phyloP scores from a whole-genome alignment of 2,797 vertebrate genomes.

The Sylvia borin region DNA sequence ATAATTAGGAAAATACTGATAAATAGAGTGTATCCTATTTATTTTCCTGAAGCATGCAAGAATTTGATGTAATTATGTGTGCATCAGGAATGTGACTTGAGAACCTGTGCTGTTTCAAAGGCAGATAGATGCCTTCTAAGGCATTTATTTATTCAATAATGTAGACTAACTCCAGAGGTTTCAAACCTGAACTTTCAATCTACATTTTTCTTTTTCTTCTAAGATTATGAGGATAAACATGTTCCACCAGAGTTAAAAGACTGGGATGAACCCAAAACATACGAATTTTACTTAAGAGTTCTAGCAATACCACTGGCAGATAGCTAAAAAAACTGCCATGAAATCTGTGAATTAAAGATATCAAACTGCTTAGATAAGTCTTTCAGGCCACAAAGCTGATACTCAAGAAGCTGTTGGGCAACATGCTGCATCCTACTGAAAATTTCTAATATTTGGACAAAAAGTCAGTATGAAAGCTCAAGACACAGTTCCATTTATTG shows the following conservation, averaged over 20 bases:
- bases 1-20: not conserved
- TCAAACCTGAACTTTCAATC: not conserved
- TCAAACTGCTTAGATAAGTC: not conserved
- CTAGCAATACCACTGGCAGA: not conserved
- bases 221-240: not conserved
- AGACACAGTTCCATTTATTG: not conserved
- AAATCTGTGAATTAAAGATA: not conserved
- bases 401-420: not conserved
- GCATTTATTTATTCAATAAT: not conserved
- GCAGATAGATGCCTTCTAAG: not conserved
- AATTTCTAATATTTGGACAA: not conserved
- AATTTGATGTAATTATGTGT: not conserved
- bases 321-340: not conserved
- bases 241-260: not conserved
- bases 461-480: not conserved
- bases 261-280: not conserved
- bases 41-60: not conserved
- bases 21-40: not conserved
- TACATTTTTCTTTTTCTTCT: not conserved
- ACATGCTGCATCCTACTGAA: not conserved
- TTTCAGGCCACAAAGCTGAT: not conserved
- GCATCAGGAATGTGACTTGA: not conserved
- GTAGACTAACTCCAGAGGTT: not conserved
- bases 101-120: not conserved
- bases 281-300: not conserved